Evolutionary conservation across 2,888 invertebrate species (phyloP).

Genomic region (Tromatobia lineatoria): DNA sequence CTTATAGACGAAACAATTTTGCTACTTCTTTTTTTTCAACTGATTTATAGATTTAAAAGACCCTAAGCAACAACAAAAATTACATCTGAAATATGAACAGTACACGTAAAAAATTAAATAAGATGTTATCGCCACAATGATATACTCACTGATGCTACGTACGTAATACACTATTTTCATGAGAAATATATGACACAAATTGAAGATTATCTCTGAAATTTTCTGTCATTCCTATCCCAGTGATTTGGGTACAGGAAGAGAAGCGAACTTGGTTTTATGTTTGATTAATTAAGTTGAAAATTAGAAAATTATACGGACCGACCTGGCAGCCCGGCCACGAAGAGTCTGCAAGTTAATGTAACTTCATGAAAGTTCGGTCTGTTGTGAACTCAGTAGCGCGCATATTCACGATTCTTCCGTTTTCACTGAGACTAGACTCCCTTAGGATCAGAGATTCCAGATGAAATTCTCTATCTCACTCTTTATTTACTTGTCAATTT

Average conservation of each 20-base stretch:
- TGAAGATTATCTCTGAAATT: background rate
- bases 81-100: too few relatives aligned
- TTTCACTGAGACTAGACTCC: constrained; percentile 15
- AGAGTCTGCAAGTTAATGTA: constrained; percentile 39
- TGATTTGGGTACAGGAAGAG: background rate
- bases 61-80: too few relatives aligned
- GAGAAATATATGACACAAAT: too few relatives aligned
- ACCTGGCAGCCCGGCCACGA: background rate
- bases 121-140: too few relatives aligned
- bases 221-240: background rate
- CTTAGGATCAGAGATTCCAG: background rate
- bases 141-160: too few relatives aligned
- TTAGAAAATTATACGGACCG: constrained; percentile 33
- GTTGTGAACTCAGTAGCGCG: constrained; percentile 39
- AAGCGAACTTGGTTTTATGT: background rate
- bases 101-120: too few relatives aligned
- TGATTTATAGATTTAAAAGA: too few relatives aligned
- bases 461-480: constrained; percentile 9
- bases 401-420: constrained; percentile 32
- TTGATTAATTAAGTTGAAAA: constrained; percentile 37
- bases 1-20: too few relatives aligned
- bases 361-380: constrained; percentile 39
- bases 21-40: too few relatives aligned
- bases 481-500: constrained; percentile 49
- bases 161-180: too few relatives aligned